These are phyloP conservation scores for Anguilla megastoma DNA, from an alignment of 2,797 vertebrate genomes.

Conservation along the genomic window DNA sequence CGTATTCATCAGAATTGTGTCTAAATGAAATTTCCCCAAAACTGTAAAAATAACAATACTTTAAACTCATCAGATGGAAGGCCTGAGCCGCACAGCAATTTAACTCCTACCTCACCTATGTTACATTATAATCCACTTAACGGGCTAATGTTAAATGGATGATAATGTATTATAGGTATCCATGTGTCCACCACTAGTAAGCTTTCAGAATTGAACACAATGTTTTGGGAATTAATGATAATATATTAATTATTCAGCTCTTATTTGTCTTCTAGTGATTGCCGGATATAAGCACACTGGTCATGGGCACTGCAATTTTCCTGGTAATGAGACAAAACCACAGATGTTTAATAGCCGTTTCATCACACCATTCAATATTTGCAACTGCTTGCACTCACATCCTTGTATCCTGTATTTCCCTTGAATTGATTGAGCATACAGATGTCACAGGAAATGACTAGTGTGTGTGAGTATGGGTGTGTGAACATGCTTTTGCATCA, in stretches of 20 bases:
- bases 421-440: conserved; percentile 41
- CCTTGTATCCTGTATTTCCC: conserved; percentile 39
- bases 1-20: no score
- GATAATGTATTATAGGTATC: neutral
- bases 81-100: no score
- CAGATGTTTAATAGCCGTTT: neutral
- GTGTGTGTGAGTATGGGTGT: neutral
- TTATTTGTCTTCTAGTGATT: neutral
- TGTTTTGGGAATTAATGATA: neutral
- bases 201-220: neutral
- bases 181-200: neutral
- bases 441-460: conserved; percentile 54
- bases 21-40: no score
- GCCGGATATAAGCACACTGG: conserved; percentile 11
- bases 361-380: neutral
- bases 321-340: neutral
- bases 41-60: no score
- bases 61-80: no score
- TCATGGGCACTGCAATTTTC: neutral
- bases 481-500: conserved; percentile 15
- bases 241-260: neutral
- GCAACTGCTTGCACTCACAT: conserved; percentile 17
- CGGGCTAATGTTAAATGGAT: neutral
- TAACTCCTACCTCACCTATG: neutral
- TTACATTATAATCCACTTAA: neutral